phyloP scores from a whole-genome alignment of 1,140 invertebrate genomes.

The Ectropis grisescens region DNA sequence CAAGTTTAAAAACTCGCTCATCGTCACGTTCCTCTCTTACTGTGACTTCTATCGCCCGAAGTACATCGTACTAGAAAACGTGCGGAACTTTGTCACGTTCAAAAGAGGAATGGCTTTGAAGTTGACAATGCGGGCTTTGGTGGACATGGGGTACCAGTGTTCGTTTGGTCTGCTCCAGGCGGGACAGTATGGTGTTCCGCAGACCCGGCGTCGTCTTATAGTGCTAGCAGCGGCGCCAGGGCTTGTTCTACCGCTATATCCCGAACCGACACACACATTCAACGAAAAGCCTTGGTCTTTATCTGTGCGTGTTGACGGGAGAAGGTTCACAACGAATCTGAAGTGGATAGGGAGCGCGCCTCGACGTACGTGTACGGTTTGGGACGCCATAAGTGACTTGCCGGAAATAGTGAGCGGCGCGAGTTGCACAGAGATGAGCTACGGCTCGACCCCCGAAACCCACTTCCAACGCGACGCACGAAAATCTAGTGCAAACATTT shows the following conservation, averaged over 20 bases:
- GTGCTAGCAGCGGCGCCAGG: constrained; percentile 89
- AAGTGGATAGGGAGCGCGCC: constrained; percentile 76
- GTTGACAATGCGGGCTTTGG: constrained; percentile 80
- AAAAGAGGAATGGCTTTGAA: constrained; percentile 88
- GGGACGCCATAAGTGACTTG: constrained; percentile 87
- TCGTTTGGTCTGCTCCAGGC: constrained; percentile 90
- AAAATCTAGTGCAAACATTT: constrained; percentile 69
- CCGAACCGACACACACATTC: constrained; percentile 87
- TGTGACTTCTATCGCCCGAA: constrained; percentile 90
- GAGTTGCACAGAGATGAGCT: constrained; percentile 78
- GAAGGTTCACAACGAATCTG: constrained; percentile 63
- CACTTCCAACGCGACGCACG: constrained; percentile 85
- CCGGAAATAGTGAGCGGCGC: constrained; percentile 83
- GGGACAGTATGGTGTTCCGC: constrained; percentile 90
- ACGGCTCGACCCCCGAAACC: constrained; percentile 78
- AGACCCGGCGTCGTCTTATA: constrained; percentile 84
- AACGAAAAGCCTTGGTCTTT: constrained; percentile 79
- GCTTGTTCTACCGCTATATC: constrained; percentile 81
- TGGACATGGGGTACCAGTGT: constrained; percentile 91
- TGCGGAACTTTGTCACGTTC: constrained; percentile 87
- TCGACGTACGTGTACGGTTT: constrained; percentile 80
- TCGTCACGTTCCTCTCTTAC: constrained; percentile 87
- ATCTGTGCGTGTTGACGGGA: constrained; percentile 81
- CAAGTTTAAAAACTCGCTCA: constrained; percentile 89
- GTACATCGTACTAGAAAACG: constrained; percentile 90